Percentiles rank a stretch among this genome's conserved stretches.
Conservation (phyloP, 2,797 vertebrate genomes). For the Channallabes apus region DNA sequence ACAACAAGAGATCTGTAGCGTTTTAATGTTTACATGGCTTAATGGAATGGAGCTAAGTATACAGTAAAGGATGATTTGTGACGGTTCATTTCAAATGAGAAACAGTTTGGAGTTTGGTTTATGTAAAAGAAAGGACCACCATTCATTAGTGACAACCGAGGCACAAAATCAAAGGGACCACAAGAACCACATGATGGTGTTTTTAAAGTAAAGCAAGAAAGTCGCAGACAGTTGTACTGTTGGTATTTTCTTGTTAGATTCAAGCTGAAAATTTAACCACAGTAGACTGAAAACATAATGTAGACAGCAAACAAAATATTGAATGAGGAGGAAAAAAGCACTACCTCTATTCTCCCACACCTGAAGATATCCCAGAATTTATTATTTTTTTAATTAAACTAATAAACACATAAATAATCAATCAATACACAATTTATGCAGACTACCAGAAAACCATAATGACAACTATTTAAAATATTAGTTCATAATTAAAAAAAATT, state of each 20-base stretch:
- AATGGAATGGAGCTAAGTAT: slow-evolving; percentile 58
- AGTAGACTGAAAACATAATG: neutral
- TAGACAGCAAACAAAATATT: neutral
- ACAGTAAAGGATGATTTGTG: slow-evolving; percentile 50
- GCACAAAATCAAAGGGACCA: slow-evolving; percentile 61
- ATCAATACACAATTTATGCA: neutral
- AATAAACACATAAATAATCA: neutral
- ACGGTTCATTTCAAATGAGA: slow-evolving; percentile 52
- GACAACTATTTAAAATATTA: no score
- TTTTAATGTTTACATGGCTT: slow-evolving; percentile 64
- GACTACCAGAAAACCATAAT: no score
- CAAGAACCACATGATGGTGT: slow-evolving; percentile 57
- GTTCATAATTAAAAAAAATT: no score
- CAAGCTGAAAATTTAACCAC: slow-evolving; percentile 27
- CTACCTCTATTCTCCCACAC: neutral
- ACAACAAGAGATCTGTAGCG: slow-evolving; percentile 63
- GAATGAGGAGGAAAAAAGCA: slow-evolving; percentile 2
- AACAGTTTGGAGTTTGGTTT: slow-evolving; percentile 63
- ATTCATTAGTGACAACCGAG: slow-evolving; percentile 64
- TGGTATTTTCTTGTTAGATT: slow-evolving; percentile 26
- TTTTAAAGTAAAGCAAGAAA: slow-evolving; percentile 27
- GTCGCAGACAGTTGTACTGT: slow-evolving; percentile 4
- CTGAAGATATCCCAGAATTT: neutral
- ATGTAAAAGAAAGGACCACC: slow-evolving; percentile 57
- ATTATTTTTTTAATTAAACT: neutral